These are phyloP conservation scores for Lochmaea crataegi DNA, from an alignment of 2,888 invertebrate genomes.

Conservation along the genomic window DNA sequence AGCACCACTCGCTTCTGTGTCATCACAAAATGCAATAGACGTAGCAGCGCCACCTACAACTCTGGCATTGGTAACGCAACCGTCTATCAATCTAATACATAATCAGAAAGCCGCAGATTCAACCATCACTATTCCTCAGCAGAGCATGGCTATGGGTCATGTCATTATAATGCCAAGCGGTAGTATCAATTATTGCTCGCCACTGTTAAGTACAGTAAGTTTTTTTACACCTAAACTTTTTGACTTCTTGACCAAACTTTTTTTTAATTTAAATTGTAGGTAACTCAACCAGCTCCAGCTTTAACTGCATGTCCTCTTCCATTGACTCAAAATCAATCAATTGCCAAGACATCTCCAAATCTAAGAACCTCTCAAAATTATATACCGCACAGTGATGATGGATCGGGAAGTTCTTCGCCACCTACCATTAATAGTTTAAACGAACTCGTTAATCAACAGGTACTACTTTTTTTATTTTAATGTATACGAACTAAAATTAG, in stretches of 20 bases:
- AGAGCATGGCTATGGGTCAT: slow-evolving; percentile 35
- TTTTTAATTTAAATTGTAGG: slow-evolving; percentile 34
- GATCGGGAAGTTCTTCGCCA: not conserved
- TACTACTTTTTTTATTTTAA: not conserved
- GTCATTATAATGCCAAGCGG: slow-evolving; percentile 47
- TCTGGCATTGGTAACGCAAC: slow-evolving; percentile 5
- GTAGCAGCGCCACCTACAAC: not conserved
- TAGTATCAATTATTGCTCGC: slow-evolving; percentile 49
- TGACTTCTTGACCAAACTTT: too few species aligned
- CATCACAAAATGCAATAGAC: not conserved
- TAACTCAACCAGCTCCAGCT: slow-evolving; percentile 20
- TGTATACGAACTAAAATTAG: too few species aligned
- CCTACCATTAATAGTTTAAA: slow-evolving; percentile 21
- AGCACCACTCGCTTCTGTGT: not conserved
- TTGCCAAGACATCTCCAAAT: slow-evolving; percentile 35
- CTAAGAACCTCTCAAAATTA: slow-evolving; percentile 57
- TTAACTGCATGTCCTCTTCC: slow-evolving; percentile 13
- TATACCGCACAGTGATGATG: slow-evolving; percentile 52
- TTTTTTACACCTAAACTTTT: slow-evolving; percentile 8
- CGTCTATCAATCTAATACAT: slow-evolving; percentile 25
- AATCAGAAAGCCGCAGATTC: slow-evolving; percentile 32
- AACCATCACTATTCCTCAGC: not conserved
- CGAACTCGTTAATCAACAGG: slow-evolving; percentile 17
- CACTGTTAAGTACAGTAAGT: slow-evolving; percentile 58
- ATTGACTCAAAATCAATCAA: slow-evolving; percentile 18